Evolutionary conservation across 2,797 vertebrate genomes (phyloP).

Genomic region (Rallus crepitans): DNA sequence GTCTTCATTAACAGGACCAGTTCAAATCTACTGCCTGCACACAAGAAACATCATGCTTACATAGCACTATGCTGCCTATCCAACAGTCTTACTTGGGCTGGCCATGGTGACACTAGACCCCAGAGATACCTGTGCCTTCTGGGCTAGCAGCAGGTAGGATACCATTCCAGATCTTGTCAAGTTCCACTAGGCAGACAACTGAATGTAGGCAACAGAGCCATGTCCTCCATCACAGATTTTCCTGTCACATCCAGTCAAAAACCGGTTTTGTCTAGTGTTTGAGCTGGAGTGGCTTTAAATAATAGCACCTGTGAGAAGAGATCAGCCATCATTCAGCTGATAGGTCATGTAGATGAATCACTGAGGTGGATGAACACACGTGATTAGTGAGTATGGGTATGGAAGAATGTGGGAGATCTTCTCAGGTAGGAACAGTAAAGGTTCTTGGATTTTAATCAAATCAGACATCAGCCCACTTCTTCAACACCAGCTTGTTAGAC

Average conservation of each 20-base stretch:
- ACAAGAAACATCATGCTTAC: not conserved
- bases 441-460: not conserved
- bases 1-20: not conserved
- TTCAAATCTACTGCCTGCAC: not conserved
- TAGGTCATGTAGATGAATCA: not conserved
- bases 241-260: not conserved
- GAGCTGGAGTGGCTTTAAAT: not conserved
- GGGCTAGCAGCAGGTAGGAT: not conserved
- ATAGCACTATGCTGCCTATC: not conserved
- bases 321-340: not conserved
- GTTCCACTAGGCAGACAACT: not conserved
- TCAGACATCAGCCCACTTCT: not conserved
- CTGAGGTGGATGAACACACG: not conserved
- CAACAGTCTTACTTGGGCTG: not conserved
- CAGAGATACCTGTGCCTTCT: not conserved
- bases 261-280: not conserved
- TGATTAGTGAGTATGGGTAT: not conserved
- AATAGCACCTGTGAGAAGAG: not conserved
- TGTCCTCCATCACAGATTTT: not conserved
- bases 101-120: not conserved
- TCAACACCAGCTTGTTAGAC: not conserved
- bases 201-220: not conserved
- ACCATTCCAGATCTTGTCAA: not conserved
- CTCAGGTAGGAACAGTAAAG: not conserved
- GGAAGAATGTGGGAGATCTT: not conserved